Percentiles rank a stretch among this genome's conserved stretches.
Evolutionary conservation across 2,797 vertebrate species (phyloP).

Genomic region (Gymnothorax reevesii): DNA sequence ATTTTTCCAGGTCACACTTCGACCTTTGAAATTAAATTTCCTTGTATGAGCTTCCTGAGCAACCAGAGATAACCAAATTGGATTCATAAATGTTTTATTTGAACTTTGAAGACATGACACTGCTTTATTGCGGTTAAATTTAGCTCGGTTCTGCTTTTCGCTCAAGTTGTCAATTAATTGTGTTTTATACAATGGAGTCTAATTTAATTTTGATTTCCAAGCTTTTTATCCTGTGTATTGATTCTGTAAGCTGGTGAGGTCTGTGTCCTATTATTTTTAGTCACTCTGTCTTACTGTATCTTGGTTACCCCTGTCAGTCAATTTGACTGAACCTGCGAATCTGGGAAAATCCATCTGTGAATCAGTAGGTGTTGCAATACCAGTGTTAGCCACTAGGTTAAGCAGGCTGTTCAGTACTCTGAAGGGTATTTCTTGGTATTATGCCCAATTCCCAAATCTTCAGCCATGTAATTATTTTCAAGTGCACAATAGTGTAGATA

Average conservation of each 20-base stretch:
- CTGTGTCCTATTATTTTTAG: not conserved
- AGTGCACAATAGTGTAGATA: not conserved
- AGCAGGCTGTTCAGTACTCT: not conserved
- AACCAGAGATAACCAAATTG: not conserved
- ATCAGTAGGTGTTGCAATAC: not conserved
- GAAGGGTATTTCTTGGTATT: not conserved
- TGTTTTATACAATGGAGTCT: not conserved
- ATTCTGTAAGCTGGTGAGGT: not conserved
- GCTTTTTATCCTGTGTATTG: not conserved
- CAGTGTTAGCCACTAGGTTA: not conserved
- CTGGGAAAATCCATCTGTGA: not conserved
- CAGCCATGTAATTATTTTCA: conserved; percentile 6
- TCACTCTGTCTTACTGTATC: not conserved
- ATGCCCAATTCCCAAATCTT: not conserved
- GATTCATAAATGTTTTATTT: not conserved
- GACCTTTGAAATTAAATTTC: not conserved
- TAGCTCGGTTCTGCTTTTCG: not conserved
- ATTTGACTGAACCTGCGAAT: not conserved
- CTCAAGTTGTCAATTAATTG: not conserved
- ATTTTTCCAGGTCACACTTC: too few species aligned
- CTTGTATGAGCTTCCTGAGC: not conserved
- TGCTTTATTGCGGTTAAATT: not conserved
- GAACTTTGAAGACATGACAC: not conserved
- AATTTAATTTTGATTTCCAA: not conserved
- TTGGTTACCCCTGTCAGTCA: not conserved